Evolutionary conservation across 1,140 invertebrate genomes (phyloP), one percentile per base, ranked within the genome.

Genomic region (Psilanteris sp.): DNA sequence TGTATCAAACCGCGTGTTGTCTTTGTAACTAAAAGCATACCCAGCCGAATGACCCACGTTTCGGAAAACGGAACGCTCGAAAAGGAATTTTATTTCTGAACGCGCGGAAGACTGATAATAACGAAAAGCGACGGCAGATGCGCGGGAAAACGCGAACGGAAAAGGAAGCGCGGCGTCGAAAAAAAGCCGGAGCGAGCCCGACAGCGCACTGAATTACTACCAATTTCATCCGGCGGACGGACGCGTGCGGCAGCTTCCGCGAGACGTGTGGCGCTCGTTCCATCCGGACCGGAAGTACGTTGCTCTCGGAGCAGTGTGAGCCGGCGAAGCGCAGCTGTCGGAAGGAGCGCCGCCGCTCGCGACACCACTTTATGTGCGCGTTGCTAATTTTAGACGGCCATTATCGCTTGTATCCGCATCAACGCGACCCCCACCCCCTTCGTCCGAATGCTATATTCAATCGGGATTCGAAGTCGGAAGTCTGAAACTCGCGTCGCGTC

Each of bases 141-240:
- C 48, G 32, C 50, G 50, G 46, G 50, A 54, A 54, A 54, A 29
- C 50, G 32, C 46, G 34, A 43, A 18, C 41, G 54, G 75, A 70
- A 87, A 39, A 43, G 54, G 64, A 57, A 37, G 27, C 55, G 32
- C 39, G 7, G 27, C 9, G 10, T n/a, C 27, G 48, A 61, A 61
- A 92, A 92, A 4, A 90, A 91, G 80, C 91, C 89, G 89, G 94
- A 92, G 92, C 4, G 90, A 91, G 80, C 91, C 89, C 89, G 94
- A 94, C 61, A 95, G 95, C 86, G 95, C 95, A 79, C 94, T 94
- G 57, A 95, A 95, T 88, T 96, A 95, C 81, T 95, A 95, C 82
- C 87, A 93, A 79, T 96, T 95, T 84, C 93, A 95, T 88, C 90
- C 92, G 48, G 89, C 92, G 22, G 85, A 90, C 48, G 90, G 92